These are phyloP conservation scores for Anticlea derivata DNA, from an alignment of 2,888 invertebrate genomes.

Conservation along the genomic window DNA sequence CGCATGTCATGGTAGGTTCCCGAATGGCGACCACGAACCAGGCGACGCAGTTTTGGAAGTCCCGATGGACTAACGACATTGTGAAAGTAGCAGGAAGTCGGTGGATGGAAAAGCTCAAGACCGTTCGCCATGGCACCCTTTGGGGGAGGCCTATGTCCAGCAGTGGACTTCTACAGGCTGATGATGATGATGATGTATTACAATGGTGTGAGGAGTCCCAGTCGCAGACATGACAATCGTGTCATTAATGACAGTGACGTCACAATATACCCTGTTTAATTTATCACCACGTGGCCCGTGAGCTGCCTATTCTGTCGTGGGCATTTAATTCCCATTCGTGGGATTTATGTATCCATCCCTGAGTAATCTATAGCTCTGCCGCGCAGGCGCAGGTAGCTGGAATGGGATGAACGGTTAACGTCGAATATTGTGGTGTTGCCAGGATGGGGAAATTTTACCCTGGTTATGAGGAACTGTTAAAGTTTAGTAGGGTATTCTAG, in stretches of 20 bases:
- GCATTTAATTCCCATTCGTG: conserved; percentile 26
- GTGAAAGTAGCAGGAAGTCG: too few species aligned
- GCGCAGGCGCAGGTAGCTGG: conserved; percentile 67
- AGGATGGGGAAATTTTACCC: conserved; percentile 26
- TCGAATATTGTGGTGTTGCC: conserved; percentile 62
- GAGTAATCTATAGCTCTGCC: conserved; percentile 17
- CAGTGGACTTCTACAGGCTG: too few species aligned
- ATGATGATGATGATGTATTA: too few species aligned
- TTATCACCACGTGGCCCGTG: conserved; percentile 56
- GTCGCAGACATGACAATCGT: neutral
- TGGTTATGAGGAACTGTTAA: neutral
- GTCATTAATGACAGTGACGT: conserved; percentile 41
- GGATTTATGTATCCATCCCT: conserved; percentile 34
- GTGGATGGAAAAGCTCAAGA: too few species aligned
- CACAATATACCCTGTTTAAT: conserved; percentile 44
- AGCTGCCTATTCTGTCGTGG: conserved; percentile 17
- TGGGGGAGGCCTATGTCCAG: too few species aligned
- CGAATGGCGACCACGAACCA: too few species aligned
- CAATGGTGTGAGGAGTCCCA: too few species aligned
- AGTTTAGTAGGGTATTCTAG: neutral
- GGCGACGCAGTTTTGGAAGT: too few species aligned
- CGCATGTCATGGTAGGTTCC: too few species aligned
- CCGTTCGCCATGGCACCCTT: too few species aligned
- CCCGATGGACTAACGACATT: too few species aligned
- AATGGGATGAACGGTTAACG: conserved; percentile 75